Base-by-base conservation (phyloP, 1,140 invertebrate genomes). In the Halesus radiatus region DNA sequence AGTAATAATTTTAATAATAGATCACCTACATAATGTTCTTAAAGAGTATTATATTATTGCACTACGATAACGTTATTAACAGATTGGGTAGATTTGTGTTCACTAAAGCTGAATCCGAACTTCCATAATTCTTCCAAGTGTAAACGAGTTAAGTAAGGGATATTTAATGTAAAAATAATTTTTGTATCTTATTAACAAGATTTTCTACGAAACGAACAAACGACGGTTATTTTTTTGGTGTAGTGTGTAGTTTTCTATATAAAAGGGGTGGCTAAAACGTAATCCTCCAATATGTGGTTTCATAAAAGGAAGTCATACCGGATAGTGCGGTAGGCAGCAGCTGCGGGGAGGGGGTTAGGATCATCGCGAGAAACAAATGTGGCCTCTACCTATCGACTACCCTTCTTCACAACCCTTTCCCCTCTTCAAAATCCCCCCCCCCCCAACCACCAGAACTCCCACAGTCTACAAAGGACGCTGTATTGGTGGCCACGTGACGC, bases 361-460 rank as follows among this genome's bases (percentile, higher is more conserved):
- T 23, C 66, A 70, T 70, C 45, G 32, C 29, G 18, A 50, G 66
- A 70, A 70, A 70, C 66, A 70, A 70, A 70, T 70, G 66, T 52
- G n/a, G 1, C 60, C 60, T 23, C 20, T 29, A 5, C 60, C 54
- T 18, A 56, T 22, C 54, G n/a, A 5, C n/a, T 18, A 10, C 54
- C 54, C 60, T 22, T 23, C 13, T 10, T n/a, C n/a, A n/a, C n/a
- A n/a, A n/a, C 37, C 37, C 10, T 8, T 10, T 13, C 13, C 37
- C 37, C 62, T 8, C 22, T 50, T 10, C 29, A 29, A n/a, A n/a
- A n/a, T n/a, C n/a, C 29, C 64, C 1, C 4, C n/a, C 18, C 5
- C 3, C 64, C 64, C 29, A 6, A 5, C 26, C 26, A 8, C 7
- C 22, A 64, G 3, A n/a, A n/a, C n/a, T 64, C 15, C 60, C 18